Percentiles rank a stretch among this genome's conserved stretches.
Evolutionary conservation across 2,113 vertebrate genomes (phyloP).

Genomic region (Tichodroma muraria): DNA sequence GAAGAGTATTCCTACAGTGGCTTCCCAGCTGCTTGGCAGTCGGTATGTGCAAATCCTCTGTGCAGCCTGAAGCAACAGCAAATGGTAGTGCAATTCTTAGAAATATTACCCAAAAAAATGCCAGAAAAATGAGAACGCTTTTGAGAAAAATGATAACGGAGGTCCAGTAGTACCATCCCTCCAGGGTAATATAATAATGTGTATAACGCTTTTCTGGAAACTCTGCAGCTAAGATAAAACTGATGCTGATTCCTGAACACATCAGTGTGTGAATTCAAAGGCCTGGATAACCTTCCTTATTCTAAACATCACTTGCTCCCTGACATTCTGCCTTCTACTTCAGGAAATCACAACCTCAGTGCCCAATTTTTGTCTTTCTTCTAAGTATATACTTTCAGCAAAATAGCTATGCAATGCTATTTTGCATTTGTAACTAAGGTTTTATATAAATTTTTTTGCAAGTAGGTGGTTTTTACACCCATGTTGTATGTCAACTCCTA

Average conservation of each 20-base stretch:
- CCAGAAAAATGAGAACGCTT: neutral
- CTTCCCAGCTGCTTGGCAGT: neutral
- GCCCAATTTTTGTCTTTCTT: neutral
- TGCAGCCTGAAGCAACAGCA: neutral
- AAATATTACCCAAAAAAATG: neutral
- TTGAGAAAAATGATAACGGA: neutral
- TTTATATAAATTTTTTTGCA: neutral
- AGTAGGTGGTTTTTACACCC: neutral
- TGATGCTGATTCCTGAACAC: neutral
- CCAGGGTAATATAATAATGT: neutral
- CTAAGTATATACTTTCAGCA: neutral
- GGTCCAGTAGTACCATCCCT: neutral
- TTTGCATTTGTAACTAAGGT: neutral
- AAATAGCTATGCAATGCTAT: neutral
- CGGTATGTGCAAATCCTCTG: neutral
- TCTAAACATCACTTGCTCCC: neutral
- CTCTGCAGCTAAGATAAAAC: neutral
- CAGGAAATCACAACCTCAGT: neutral
- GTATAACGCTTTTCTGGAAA: neutral
- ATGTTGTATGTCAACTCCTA: neutral
- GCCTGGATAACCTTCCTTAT: neutral
- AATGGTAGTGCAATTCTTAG: neutral
- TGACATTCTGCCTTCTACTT: neutral
- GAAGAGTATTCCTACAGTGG: neutral
- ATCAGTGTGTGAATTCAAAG: neutral